phyloP scores from a whole-genome alignment of 2,888 invertebrate genomes.

The Muschampia staudingeri region DNA sequence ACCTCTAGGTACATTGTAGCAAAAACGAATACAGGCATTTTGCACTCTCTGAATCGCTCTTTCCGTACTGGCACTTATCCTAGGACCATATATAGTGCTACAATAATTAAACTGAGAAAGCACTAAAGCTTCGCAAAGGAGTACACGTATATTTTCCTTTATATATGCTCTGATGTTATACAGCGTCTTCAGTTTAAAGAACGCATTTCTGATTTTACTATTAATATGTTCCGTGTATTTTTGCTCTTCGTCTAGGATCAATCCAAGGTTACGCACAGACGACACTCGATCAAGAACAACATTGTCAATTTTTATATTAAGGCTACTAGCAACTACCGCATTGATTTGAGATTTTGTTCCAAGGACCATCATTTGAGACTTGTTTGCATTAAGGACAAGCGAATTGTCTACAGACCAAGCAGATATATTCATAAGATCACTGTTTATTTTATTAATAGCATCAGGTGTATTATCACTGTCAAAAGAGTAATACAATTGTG shows the following conservation, averaged over 20 bases:
- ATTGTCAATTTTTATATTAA: neutral
- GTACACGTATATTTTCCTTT: neutral
- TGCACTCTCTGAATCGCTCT: conserved; percentile 27
- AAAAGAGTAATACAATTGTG: conserved; percentile 18
- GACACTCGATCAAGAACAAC: conserved; percentile 9
- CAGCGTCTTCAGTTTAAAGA: conserved; percentile 34
- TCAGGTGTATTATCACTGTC: neutral
- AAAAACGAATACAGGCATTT: conserved; percentile 28
- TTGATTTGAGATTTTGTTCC: neutral
- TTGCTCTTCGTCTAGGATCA: conserved; percentile 36
- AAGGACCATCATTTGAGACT: conserved; percentile 15
- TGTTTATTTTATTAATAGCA: conserved; percentile 14
- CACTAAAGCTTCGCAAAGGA: conserved; percentile 17
- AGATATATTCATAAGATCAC: conserved; percentile 9
- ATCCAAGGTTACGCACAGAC: conserved; percentile 30
- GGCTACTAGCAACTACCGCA: neutral
- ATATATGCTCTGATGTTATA: conserved; percentile 32
- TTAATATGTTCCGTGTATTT: conserved; percentile 32
- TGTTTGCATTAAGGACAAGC: conserved; percentile 4
- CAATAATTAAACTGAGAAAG: conserved; percentile 34
- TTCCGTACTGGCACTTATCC: neutral
- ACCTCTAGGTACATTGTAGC: conserved; percentile 21
- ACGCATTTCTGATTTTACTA: conserved; percentile 33
- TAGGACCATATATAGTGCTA: conserved; percentile 5
- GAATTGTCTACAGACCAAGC: conserved; percentile 19